Base-by-base conservation (phyloP, 1,140 invertebrate species). In the Manduca sexta region DNA sequence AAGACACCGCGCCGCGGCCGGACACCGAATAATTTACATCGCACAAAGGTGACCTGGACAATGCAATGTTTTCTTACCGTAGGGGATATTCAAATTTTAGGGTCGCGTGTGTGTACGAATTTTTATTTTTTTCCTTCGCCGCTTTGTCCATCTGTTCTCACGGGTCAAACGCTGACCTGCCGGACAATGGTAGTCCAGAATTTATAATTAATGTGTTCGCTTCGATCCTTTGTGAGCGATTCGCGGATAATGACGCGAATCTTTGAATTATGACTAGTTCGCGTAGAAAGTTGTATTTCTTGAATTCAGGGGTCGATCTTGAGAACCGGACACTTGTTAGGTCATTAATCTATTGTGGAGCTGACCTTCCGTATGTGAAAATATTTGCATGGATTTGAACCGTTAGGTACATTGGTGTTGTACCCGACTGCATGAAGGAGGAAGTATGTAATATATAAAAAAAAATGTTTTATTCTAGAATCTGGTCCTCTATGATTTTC, bases 31-130 rank as follows among this genome's bases (percentile, higher is more conserved):
- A 43, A 43, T 30, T 43, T 43, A 43, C 6, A 30, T 75, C 61
- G 60, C 67, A 81, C 72, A 79, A 81, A 71, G 67, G 64, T 67
- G 62, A 55, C 60, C 58, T 34, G 29, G 29, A 78, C 70, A 84
- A 81, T 67, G 51, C 54, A 48, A 45, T 83, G 75, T 84, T 84
- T 81, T 84, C 77, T 79, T 81, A 69, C 37, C 43, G 40, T 53
- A 63, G 72, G 74, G 74, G 64, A 80, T 83, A 84, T 84, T 84
- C 80, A 84, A 84, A 84, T 82, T 79, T 79, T 74, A 75, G 80
- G 77, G 80, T 80, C 73, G 71, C 64, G 41, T 30, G 64, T 73
- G 71, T 78, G n/a, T 26, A 5, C 8, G 21, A 26, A 26, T 26
- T 75, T 67, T 64, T n/a, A 75, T 76, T 76, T 66, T 74, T 34